Evolutionary conservation across 1,140 invertebrate species (phyloP), one percentile per base, ranked within the genome.

Genomic region (Cherax quadricarinatus): DNA sequence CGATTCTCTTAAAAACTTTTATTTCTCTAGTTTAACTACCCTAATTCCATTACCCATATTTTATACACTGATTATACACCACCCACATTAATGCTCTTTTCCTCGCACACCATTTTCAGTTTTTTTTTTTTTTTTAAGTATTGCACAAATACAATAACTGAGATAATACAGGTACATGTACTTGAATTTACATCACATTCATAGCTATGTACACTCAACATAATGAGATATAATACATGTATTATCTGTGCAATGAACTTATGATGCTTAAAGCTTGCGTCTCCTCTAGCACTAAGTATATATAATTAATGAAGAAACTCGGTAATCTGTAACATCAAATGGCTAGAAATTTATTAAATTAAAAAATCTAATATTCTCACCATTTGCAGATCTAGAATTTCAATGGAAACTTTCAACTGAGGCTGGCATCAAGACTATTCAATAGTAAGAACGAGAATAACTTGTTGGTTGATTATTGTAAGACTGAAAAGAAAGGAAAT

Each of bases 401-500:
- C 70, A 75, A 75, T 41, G 9, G 5, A 75, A 75, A 30, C 5
- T 9, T 75, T 75, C n/a, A 75, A 75, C n/a, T 1, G 5, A 18
- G 66, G 5, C n/a, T n/a, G 6, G 70, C 24, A 30, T 10, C n/a
- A 12, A 75, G n/a, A 10, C 21, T 30, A 6, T 30, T 75, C 24
- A 75, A 30, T 75, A 75, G 70, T 30, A 30, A 4, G 21, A 30
- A 75, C 70, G 70, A 75, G 70, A 75, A 30, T 75, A 75, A 66
- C 62, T 66, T 75, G 70, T 75, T 75, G 70, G 70, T 30, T 75
- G 70, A 30, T 75, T 75, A 75, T 30, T 75, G 24, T 75, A 75
- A 5, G 70, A 75, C 70, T 75, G 70, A 75, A 75, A 75, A 75
- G 70, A 75, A 75, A 75, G 70, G 24, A 75, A 30, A 75, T 75